Percentiles rank a stretch among this genome's conserved stretches.
Conservation (phyloP, 1,140 invertebrate genomes). For the Zaprionus inermis region DNA sequence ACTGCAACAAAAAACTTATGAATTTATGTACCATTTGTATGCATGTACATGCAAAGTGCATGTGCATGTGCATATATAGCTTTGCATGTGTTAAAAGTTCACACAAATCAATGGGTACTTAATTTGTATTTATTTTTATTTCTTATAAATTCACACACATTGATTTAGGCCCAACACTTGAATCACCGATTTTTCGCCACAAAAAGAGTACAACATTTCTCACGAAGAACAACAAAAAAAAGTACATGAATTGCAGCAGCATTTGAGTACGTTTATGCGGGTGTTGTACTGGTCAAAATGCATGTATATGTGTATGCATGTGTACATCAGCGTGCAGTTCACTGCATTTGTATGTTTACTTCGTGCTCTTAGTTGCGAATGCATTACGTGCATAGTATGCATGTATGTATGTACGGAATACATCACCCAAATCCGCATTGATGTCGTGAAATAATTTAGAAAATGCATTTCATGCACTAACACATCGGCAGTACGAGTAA, state of each 20-base stretch:
- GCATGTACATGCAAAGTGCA: constrained; percentile 12
- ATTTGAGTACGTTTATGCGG: constrained; percentile 17
- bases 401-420: constrained; percentile 19
- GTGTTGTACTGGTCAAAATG: constrained; percentile 19
- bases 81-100: constrained; percentile 25
- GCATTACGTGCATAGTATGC: constrained; percentile 1
- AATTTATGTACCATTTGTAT: constrained; percentile 7
- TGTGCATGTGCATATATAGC: not conserved
- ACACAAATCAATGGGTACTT: constrained; percentile 15
- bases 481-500: not conserved
- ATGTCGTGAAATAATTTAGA: not conserved
- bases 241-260: constrained; percentile 17
- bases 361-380: constrained; percentile 17
- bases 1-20: constrained; percentile 17
- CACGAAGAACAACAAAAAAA: constrained; percentile 49
- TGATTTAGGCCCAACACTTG: constrained; percentile 50
- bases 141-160: constrained; percentile 57
- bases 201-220: constrained; percentile 41
- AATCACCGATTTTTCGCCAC: constrained; percentile 47
- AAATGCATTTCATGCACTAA: constrained; percentile 14
- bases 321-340: constrained; percentile 8
- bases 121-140: constrained; percentile 39
- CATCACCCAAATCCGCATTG: not conserved
- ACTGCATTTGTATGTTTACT: constrained; percentile 5
- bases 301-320: constrained; percentile 14